These are phyloP conservation scores for Brachyopa scutellaris DNA, from an alignment of 2,888 invertebrate species.

Conservation along the genomic window DNA sequence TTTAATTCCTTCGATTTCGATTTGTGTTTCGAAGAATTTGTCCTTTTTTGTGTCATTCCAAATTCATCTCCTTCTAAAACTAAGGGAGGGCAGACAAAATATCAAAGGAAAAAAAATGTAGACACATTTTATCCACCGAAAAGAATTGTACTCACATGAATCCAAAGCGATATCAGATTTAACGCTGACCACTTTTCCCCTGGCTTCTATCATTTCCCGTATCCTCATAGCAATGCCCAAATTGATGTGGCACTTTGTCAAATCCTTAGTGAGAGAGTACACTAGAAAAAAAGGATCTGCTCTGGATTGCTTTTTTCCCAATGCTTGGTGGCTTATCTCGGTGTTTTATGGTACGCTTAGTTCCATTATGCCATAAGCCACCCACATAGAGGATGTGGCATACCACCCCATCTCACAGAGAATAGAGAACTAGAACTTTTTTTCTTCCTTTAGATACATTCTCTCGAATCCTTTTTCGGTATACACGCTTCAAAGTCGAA, in stretches of 20 bases:
- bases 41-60: constrained; percentile 29
- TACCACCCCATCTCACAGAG: constrained; percentile 38
- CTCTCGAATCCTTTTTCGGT: constrained; percentile 9
- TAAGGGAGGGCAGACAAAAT: background rate
- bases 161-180: constrained; percentile 67
- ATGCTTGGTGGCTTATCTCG: constrained; percentile 69
- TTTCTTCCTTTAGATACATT: constrained; percentile 14
- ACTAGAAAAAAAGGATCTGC: constrained; percentile 53
- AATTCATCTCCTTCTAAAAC: background rate
- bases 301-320: constrained; percentile 44
- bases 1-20: constrained; percentile 51
- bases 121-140: constrained; percentile 66
- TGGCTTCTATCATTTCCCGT: constrained; percentile 43
- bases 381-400: constrained; percentile 49
- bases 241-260: constrained; percentile 73
- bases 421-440: constrained; percentile 53
- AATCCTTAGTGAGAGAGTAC: constrained; percentile 63
- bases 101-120: background rate
- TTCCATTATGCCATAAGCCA: constrained; percentile 69
- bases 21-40: constrained; percentile 15
- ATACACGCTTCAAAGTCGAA: constrained; percentile 46
- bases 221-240: constrained; percentile 57
- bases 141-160: constrained; percentile 72
- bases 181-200: constrained; percentile 68
- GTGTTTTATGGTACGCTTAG: constrained; percentile 72